Base-by-base conservation (phyloP, 2,888 invertebrate species). In the Chirona hameri region DNA sequence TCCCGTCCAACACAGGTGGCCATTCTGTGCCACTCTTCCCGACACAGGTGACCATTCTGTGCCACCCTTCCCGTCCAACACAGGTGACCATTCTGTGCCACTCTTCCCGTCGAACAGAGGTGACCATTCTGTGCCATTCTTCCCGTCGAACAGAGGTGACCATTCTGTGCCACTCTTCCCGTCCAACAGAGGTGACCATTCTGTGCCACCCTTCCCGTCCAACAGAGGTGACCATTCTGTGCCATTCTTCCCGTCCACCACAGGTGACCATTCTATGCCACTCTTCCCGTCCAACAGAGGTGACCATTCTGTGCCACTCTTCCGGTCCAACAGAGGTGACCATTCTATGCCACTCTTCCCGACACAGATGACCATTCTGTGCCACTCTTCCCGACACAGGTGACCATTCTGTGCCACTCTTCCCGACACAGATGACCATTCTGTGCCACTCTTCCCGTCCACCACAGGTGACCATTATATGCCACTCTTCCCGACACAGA, bases 171-270 rank as follows among this genome's bases (percentile, higher is more conserved):
- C n/a, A n/a, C n/a, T 39, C 39, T 39, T 39, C 39, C 39, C n/a
- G n/a, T n/a, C n/a, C 39, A 39, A 39, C 39, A 39, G 2, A 2
- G 39, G 39, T 39, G 39, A 39, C 39, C 39, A 39, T 39, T 21
- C 81, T 29, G 39, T 72, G 5, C 46, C 15, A 82, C 82, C 48
- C 83, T 57, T 84, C 83, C 87, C 86, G 15, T 18, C 15, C 27
- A 10, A 69, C 86, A 91, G 93, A 94, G 87, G 92, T 94, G 81
- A 95, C n/a, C n/a, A n/a, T n/a, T n/a, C n/a, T n/a, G n/a, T n/a
- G n/a, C n/a, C n/a, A n/a, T n/a, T 39, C 39, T 39, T 39, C 39
- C 39, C n/a, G n/a, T n/a, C n/a, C 39, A 39, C 2, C 39, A 39
- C 7, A 2, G 39, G 39, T 39, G 39, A 39, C 39, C 39, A 39